Base-by-base conservation (phyloP, 2,888 invertebrate species). In the Eristalis pertinax region DNA sequence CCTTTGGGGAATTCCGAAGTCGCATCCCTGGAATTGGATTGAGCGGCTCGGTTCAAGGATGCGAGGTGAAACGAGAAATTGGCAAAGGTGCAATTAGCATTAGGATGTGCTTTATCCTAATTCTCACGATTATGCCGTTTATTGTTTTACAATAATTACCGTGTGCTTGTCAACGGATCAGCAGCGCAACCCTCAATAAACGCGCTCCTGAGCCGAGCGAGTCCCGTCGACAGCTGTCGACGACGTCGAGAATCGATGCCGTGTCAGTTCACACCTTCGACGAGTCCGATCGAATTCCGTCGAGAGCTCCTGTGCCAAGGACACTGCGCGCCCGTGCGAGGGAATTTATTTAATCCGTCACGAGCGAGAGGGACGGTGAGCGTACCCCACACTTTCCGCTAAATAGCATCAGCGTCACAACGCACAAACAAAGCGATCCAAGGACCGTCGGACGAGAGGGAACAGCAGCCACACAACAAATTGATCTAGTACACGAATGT, bases 71-170 rank as follows among this genome's bases (percentile, higher is more conserved):
- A 50, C 50, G 8, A 13, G 10, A 38, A 4, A 38, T 11, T 11
- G 38, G 13, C 38, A 38, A 38, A 38, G 38, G 50, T 19, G 86
- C 76, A 87, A 87, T 87, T 87, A 87, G 86, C 75, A 87, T 87
- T 86, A 86, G 74, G 74, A 70, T 63, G 83, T 72, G 75, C 32
- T 32, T 83, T 87, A 87, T 87, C 86, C 83, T 79, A 19, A 50
- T 50, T 81, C 76, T 81, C 64, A 81, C 69, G 76, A 76, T 72
- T 58, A 76, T 26, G 69, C 60, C 75, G 75, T 87, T 83, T 87
- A 87, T 87, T 87, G 86, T 87, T 83, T 83, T 83, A 79, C 76
- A 75, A 64, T 79, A 87, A 87, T 87, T 87, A 76, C 79, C 63
- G 67, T 78, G 78, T 82, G 50, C 50, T 82, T 82, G 77, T 77